These are phyloP conservation scores for Apotomis betuletana DNA, from an alignment of 2,888 invertebrate genomes.

Conservation along the genomic window DNA sequence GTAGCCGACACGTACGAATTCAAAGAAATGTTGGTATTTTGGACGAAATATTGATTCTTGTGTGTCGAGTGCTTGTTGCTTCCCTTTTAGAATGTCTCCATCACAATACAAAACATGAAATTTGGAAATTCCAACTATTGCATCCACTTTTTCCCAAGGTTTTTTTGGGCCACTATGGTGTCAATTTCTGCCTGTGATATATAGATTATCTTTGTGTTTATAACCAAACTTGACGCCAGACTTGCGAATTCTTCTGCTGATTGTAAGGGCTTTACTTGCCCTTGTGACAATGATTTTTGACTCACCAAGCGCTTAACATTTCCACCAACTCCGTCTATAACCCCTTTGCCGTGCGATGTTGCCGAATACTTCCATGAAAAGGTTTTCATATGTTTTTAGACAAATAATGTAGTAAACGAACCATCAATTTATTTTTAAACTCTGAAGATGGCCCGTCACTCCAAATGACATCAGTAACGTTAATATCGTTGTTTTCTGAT, in stretches of 20 bases:
- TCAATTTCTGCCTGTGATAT: slow-evolving; percentile 1
- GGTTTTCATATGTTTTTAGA: not conserved
- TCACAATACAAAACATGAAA: not conserved
- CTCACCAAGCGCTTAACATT: slow-evolving; percentile 6
- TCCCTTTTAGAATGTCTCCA: not conserved
- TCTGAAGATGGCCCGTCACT: slow-evolving; percentile 6
- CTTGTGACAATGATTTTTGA: slow-evolving; percentile 3
- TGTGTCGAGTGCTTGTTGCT: not conserved
- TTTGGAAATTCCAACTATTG: slow-evolving; percentile 1
- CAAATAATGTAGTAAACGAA: slow-evolving; percentile 12
- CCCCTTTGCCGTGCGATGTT: slow-evolving; percentile 6
- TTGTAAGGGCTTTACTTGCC: slow-evolving; percentile 1
- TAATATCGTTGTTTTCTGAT: not conserved
- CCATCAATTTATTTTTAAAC: slow-evolving; percentile 8
- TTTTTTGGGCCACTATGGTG: slow-evolving; percentile 1
- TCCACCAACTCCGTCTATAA: slow-evolving; percentile 4
- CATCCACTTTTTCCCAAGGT: slow-evolving; percentile 2
- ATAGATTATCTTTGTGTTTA: slow-evolving; percentile 1
- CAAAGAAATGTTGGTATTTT: not conserved
- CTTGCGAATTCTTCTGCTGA: not conserved
- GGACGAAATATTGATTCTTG: not conserved
- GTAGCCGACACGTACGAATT: not conserved
- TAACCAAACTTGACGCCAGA: not conserved
- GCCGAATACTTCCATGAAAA: slow-evolving; percentile 6
- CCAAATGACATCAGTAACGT: slow-evolving; percentile 10